phyloP scores from a whole-genome alignment of 2,113 vertebrate genomes.

The Labeo catla region DNA sequence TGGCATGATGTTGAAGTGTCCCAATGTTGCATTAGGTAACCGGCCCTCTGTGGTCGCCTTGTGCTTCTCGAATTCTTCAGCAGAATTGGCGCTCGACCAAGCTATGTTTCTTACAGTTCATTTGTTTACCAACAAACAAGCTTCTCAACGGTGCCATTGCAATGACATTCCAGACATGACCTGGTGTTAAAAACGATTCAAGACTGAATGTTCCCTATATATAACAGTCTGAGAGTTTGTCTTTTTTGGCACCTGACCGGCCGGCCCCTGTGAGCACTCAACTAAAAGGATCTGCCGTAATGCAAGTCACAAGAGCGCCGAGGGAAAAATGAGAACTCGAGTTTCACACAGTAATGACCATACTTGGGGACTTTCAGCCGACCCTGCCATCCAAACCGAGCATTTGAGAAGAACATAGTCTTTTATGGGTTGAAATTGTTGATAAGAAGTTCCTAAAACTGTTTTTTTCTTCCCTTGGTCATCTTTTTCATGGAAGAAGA shows the following conservation, averaged over 20 bases:
- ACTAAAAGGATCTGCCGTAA: conserved; percentile 53
- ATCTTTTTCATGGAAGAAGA: not conserved
- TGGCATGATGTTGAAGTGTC: conserved; percentile 28
- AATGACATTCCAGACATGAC: conserved; percentile 20
- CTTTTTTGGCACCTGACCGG: conserved; percentile 30
- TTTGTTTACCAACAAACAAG: conserved; percentile 42
- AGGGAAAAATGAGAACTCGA: conserved; percentile 30
- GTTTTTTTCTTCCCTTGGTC: not conserved
- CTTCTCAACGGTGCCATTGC: not conserved
- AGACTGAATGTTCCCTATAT: not conserved
- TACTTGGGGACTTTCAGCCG: conserved; percentile 16
- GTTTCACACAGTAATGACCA: conserved; percentile 12
- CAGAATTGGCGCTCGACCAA: not conserved
- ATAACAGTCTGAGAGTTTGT: conserved; percentile 14
- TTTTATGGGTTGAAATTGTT: conserved; percentile 8
- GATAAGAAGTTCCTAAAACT: not conserved
- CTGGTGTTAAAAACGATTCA: not conserved
- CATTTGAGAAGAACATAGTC: not conserved
- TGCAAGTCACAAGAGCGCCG: conserved; percentile 53
- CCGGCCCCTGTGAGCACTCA: conserved; percentile 11
- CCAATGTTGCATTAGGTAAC: conserved; percentile 5
- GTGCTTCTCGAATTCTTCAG: conserved; percentile 5
- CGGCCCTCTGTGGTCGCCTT: conserved; percentile 16
- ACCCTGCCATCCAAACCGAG: not conserved
- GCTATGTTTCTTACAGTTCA: not conserved